Percentiles rank a stretch among this genome's conserved stretches.
These are phyloP conservation scores for Megalurothrips usitatus DNA, from an alignment of 2,888 invertebrate species.

Conservation along the genomic window DNA sequence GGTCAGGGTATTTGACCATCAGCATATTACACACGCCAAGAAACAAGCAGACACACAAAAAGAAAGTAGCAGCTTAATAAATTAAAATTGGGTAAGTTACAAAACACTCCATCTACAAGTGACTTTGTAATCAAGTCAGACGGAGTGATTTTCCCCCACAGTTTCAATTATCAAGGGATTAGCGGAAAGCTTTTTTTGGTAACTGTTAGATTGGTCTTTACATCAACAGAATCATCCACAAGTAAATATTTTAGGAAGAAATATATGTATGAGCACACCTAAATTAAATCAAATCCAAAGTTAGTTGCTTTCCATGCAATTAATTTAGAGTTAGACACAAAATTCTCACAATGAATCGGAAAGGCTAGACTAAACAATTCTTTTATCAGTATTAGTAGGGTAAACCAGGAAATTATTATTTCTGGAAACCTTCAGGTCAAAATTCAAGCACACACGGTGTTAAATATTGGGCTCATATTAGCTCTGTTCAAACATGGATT, in stretches of 20 bases:
- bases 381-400: no score
- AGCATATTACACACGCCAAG: slow-evolving; percentile 36
- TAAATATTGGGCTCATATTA: no score
- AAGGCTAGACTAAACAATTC: no score
- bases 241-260: slow-evolving; percentile 30
- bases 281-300: slow-evolving; percentile 36
- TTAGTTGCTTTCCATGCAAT: background rate
- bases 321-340: background rate
- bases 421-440: no score
- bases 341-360: no score
- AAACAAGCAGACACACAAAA: slow-evolving; percentile 31
- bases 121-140: slow-evolving; percentile 31
- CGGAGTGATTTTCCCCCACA: background rate
- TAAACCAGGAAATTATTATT: no score
- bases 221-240: no score
- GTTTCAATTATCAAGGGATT: slow-evolving; percentile 26
- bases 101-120: slow-evolving; percentile 34
- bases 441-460: no score
- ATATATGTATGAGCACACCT: slow-evolving; percentile 43
- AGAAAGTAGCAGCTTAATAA: background rate
- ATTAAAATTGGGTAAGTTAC: no score
- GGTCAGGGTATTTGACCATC: slow-evolving; percentile 16
- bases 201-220: background rate
- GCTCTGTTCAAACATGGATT: no score
- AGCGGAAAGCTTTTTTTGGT: slow-evolving; percentile 32